A percentile compares a stretch with the other conserved stretches of the same genome.
phyloP scores from a whole-genome alignment of 2,888 invertebrate species.

The Cacoxenus indagator region DNA sequence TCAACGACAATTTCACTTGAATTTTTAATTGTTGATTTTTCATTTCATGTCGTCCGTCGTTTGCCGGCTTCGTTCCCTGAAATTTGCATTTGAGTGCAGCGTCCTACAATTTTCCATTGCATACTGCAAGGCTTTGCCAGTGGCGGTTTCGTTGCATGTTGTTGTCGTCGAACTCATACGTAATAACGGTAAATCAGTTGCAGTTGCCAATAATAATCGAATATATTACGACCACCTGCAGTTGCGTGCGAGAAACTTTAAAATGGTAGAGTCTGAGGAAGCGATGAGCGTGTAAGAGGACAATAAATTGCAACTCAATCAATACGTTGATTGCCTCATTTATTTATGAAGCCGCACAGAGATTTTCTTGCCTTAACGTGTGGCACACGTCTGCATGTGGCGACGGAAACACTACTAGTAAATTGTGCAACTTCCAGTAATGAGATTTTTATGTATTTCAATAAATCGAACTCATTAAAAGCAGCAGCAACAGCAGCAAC shows the following conservation, averaged over 20 bases:
- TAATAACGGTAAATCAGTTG: not conserved
- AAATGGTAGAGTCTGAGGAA: not conserved
- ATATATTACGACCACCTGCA: constrained; percentile 3
- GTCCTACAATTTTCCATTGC: not conserved
- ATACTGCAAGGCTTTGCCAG: not conserved
- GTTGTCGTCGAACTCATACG: not conserved
- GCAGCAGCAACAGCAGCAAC: constrained; percentile 47
- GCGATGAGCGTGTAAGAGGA: constrained; percentile 6
- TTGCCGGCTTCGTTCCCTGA: not conserved
- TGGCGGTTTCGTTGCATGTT: not conserved
- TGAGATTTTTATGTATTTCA: constrained; percentile 33
- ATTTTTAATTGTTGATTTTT: not conserved
- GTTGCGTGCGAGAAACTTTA: not conserved
- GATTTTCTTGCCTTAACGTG: constrained; percentile 12
- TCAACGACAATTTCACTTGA: not conserved
- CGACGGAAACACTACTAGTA: not conserved
- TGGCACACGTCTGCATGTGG: not conserved
- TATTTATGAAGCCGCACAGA: constrained; percentile 57
- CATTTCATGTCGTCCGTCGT: not conserved
- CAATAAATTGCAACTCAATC: constrained; percentile 40
- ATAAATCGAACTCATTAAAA: constrained; percentile 61
- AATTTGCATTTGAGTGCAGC: not conserved
- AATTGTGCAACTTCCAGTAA: not conserved
- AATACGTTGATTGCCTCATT: constrained; percentile 61
- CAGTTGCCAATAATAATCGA: constrained; percentile 6